These are phyloP conservation scores for Pyrochroa serraticornis DNA, from an alignment of 2,888 invertebrate genomes.

Conservation along the genomic window DNA sequence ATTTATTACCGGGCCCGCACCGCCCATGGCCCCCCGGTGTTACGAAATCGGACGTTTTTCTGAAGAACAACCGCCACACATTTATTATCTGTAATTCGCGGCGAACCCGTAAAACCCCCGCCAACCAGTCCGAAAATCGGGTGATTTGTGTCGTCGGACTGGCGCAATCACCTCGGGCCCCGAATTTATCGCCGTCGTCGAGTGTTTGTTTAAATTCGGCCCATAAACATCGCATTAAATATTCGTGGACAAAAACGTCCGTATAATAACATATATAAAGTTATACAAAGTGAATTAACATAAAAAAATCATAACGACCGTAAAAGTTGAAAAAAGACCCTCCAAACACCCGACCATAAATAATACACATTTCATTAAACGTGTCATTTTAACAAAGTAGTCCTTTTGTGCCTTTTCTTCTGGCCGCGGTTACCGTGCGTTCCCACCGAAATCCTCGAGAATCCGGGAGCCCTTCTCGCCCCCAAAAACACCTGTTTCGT, in stretches of 20 bases:
- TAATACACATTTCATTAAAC: slow-evolving; percentile 52
- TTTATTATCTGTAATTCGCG: slow-evolving; percentile 1
- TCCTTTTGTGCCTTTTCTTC: slow-evolving; percentile 46
- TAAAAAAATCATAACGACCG: slow-evolving; percentile 42
- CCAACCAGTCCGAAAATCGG: background rate
- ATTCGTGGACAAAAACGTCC: slow-evolving; percentile 16
- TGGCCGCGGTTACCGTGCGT: slow-evolving; percentile 24
- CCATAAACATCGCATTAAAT: slow-evolving; percentile 6
- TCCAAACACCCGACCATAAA: slow-evolving; percentile 41
- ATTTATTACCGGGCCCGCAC: background rate
- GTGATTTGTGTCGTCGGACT: slow-evolving; percentile 3
- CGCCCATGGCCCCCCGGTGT: slow-evolving; percentile 10
- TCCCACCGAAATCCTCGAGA: slow-evolving; percentile 12
- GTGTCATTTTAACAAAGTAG: slow-evolving; percentile 53
- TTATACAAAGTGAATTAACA: slow-evolving; percentile 41
- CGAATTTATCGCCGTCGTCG: slow-evolving; percentile 4
- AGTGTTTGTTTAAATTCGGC: slow-evolving; percentile 24
- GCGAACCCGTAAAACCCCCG: background rate
- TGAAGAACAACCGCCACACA: slow-evolving; percentile 5
- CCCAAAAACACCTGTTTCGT: background rate
- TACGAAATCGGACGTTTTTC: slow-evolving; percentile 10
- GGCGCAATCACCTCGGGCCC: background rate
- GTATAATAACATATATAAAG: slow-evolving; percentile 39
- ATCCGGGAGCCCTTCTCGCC: too few species aligned
- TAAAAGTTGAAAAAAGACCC: slow-evolving; percentile 17